Evolutionary conservation across 1,140 invertebrate species (phyloP).

Genomic region (Drosophila simulans): DNA sequence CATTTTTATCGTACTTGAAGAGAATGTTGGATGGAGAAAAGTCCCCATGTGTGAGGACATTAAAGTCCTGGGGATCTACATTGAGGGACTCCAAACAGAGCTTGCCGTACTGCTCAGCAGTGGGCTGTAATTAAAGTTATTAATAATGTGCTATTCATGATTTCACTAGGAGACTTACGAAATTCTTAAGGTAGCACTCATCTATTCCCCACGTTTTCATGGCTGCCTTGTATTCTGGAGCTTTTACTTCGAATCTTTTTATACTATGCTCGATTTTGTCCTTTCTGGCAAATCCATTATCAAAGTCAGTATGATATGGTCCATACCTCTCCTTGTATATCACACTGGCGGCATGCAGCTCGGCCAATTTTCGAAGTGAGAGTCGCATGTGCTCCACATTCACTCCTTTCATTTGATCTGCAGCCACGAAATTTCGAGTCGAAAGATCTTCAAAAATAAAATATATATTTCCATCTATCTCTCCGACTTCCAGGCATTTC

Average conservation of each 20-base stretch:
- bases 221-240: slow-evolving; percentile 36
- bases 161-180: slow-evolving; percentile 36
- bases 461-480: slow-evolving; percentile 45
- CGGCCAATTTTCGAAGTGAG: slow-evolving; percentile 85
- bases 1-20: slow-evolving; percentile 74
- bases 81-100: slow-evolving; percentile 27
- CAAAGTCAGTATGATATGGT: slow-evolving; percentile 43
- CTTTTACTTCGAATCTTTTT: slow-evolving; percentile 15
- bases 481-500: slow-evolving; percentile 56
- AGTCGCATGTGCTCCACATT: slow-evolving; percentile 85
- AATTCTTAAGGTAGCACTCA: slow-evolving; percentile 55
- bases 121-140: slow-evolving; percentile 42
- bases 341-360: slow-evolving; percentile 86
- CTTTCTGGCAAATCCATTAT: slow-evolving; percentile 47
- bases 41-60: slow-evolving; percentile 88
- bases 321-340: slow-evolving; percentile 57
- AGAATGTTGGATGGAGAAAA: slow-evolving; percentile 83
- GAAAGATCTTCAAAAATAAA: slow-evolving; percentile 72
- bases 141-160: neutral
- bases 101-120: slow-evolving; percentile 40
- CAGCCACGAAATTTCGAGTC: slow-evolving; percentile 47
- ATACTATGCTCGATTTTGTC: slow-evolving; percentile 13
- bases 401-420: slow-evolving; percentile 85
- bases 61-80: slow-evolving; percentile 85
- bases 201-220: slow-evolving; percentile 64